Conservation (phyloP, 2,888 invertebrate species). For the Erebia aethiops region DNA sequence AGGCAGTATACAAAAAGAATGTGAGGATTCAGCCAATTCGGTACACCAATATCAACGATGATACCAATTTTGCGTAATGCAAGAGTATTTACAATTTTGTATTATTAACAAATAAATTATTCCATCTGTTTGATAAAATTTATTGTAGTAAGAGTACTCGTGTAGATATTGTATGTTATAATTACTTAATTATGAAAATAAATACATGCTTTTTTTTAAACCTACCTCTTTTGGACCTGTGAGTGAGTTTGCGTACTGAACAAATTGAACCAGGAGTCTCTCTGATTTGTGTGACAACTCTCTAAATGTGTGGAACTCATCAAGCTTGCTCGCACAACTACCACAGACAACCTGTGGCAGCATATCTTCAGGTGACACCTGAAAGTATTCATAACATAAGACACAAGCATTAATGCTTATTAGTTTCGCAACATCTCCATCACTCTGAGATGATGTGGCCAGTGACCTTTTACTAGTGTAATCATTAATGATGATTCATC, state of each 20-base stretch:
- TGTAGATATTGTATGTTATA: constrained; percentile 27
- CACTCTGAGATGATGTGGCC: constrained; percentile 50
- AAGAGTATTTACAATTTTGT: constrained; percentile 10
- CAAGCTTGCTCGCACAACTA: constrained; percentile 89
- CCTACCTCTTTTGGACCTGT: constrained; percentile 86
- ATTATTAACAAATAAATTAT: constrained; percentile 7
- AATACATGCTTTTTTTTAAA: constrained; percentile 40
- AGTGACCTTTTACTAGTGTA: constrained; percentile 45
- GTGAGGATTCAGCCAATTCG: constrained; percentile 65
- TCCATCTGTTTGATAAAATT: background rate
- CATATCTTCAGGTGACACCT: constrained; percentile 90
- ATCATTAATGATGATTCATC: constrained; percentile 78
- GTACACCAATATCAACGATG: constrained; percentile 65
- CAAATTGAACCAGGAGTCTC: constrained; percentile 88
- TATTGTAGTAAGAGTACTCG: background rate
- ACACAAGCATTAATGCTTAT: constrained; percentile 31
- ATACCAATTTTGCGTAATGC: constrained; percentile 65
- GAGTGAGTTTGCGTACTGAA: constrained; percentile 87
- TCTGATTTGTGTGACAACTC: constrained; percentile 90
- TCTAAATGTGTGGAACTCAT: constrained; percentile 89
- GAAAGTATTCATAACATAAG: constrained; percentile 48
- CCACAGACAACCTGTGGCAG: constrained; percentile 91
- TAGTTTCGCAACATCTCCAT: constrained; percentile 55
- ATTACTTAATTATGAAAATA: constrained; percentile 32
- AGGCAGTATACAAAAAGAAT: constrained; percentile 64